phyloP scores from a whole-genome alignment of 2,888 invertebrate genomes.

The Lasiommata megera region DNA sequence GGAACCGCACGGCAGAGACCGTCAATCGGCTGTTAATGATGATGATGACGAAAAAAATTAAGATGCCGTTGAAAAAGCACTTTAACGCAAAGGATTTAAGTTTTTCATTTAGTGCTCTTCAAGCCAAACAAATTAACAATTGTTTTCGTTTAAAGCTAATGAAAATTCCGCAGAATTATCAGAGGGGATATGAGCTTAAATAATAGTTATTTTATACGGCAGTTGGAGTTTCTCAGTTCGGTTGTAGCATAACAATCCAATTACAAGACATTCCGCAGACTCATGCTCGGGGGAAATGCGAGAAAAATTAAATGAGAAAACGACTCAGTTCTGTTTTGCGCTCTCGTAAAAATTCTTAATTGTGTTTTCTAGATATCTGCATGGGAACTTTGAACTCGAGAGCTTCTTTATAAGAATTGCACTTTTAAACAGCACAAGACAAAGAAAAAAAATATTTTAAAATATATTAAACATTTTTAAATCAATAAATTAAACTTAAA shows the following conservation, averaged over 20 bases:
- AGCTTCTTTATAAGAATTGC: background rate
- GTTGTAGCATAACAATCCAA: constrained; percentile 30
- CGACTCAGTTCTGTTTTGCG: constrained; percentile 17
- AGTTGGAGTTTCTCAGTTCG: constrained; percentile 20
- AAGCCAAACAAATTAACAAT: no score
- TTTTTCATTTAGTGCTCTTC: no score
- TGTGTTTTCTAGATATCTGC: constrained; percentile 4
- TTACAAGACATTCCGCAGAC: constrained; percentile 30
- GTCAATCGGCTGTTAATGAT: no score
- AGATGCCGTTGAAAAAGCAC: no score
- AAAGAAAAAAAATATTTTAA: no score
- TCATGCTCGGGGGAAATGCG: constrained; percentile 23
- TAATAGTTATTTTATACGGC: constrained; percentile 22
- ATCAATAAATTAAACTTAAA: no score
- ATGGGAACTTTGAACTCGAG: constrained; percentile 1
- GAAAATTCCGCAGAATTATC: background rate
- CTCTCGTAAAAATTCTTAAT: constrained; percentile 16
- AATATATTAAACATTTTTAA: no score
- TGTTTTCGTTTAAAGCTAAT: background rate
- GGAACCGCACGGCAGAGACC: no score
- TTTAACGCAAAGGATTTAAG: no score
- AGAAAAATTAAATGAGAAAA: constrained; percentile 28
- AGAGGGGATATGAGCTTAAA: constrained; percentile 5
- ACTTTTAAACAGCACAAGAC: no score
- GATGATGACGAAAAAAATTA: no score